A percentile compares a stretch with the other conserved stretches of the same genome.
Evolutionary conservation across 2,113 vertebrate genomes (phyloP).

Genomic region (Perccottus glenii): DNA sequence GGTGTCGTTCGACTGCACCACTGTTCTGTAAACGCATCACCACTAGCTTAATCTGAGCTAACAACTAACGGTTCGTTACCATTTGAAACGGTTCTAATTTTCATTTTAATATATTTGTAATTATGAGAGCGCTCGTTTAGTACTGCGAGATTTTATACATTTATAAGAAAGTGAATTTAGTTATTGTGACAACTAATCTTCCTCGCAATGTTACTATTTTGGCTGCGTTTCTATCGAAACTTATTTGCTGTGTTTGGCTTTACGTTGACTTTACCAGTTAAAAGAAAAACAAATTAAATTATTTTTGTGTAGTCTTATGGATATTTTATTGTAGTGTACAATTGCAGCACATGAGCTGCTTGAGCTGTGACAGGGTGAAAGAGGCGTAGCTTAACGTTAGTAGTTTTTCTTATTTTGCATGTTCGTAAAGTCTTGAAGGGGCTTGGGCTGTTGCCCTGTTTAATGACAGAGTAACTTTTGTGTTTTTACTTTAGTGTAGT

Average conservation of each 20-base stretch:
- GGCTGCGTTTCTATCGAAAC: neutral
- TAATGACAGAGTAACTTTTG: neutral
- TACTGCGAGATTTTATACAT: neutral
- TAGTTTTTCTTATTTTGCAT: conserved; percentile 18
- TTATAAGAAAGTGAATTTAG: no score
- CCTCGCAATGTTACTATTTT: neutral
- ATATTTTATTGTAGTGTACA: neutral
- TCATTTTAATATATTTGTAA: neutral
- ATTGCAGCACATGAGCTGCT: conserved; percentile 2
- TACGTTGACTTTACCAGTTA: neutral
- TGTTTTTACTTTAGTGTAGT: neutral
- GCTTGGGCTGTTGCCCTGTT: conserved; percentile 13
- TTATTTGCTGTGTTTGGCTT: neutral
- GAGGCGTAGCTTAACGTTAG: conserved; percentile 18
- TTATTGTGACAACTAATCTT: neutral
- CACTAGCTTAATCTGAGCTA: conserved; percentile 56
- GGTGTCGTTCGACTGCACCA: conserved; percentile 1
- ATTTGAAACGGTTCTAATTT: neutral
- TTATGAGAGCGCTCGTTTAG: neutral
- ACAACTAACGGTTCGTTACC: conserved; percentile 18
- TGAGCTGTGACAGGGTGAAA: conserved; percentile 42
- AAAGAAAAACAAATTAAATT: neutral
- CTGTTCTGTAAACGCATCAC: conserved; percentile 33
- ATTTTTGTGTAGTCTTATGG: neutral
- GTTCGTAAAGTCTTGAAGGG: conserved; percentile 49